These are phyloP conservation scores for Chionis minor DNA, from an alignment of 2,113 vertebrate genomes.

Conservation along the genomic window DNA sequence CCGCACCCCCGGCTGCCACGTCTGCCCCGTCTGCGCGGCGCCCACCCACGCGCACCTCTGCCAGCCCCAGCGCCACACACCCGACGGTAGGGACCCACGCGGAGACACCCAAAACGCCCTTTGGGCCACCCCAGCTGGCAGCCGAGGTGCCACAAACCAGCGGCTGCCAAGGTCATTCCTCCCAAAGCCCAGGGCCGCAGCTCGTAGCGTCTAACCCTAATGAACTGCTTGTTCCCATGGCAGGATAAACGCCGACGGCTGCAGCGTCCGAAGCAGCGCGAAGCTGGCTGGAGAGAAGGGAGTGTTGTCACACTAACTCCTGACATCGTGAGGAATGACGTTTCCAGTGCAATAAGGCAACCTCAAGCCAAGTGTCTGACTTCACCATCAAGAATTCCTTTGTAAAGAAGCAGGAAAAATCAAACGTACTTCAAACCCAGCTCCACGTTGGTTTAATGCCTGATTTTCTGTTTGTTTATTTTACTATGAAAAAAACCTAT, in stretches of 20 bases:
- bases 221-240: rapidly evolving
- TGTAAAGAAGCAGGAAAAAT: background rate
- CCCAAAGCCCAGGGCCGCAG: background rate
- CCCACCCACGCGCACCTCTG: constrained; percentile 4
- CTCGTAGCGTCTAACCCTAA: rapidly evolving
- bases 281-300: background rate
- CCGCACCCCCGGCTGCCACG: background rate
- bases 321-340: rapidly evolving
- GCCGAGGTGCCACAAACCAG: too few relatives aligned
- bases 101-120: background rate
- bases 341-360: background rate
- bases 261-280: rapidly evolving
- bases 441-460: background rate
- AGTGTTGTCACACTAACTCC: rapidly evolving
- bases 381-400: background rate
- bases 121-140: rapidly evolving
- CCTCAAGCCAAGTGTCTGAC: background rate
- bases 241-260: background rate
- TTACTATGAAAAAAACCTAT: background rate
- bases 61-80: background rate
- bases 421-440: background rate
- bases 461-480: background rate
- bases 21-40: background rate
- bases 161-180: background rate
- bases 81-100: rapidly evolving